phyloP scores from a whole-genome alignment of 2,797 vertebrate genomes.

The Coregonus suidteri region DNA sequence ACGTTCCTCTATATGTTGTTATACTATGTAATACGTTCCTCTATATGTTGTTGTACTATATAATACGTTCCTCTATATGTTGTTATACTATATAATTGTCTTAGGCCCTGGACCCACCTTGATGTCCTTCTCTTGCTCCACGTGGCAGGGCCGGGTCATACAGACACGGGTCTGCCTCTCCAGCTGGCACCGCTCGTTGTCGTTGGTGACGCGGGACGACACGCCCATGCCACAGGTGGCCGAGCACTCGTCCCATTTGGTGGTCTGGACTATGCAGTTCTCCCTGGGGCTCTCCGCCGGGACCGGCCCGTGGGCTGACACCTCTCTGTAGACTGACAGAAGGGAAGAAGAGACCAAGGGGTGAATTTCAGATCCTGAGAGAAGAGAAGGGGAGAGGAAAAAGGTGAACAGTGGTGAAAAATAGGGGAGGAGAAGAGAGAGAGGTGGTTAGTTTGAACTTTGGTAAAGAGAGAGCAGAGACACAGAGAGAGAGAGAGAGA shows the following conservation, averaged over 20 bases:
- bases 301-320: conserved; percentile 31
- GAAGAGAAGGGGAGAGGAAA: background rate
- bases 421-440: background rate
- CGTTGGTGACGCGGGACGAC: conserved; percentile 76
- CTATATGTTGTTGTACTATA: background rate
- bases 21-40: background rate
- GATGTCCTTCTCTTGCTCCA: conserved; percentile 56
- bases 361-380: conserved; percentile 48
- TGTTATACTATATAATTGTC: background rate
- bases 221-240: conserved; percentile 78
- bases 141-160: conserved; percentile 72
- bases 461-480: background rate
- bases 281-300: conserved; percentile 66
- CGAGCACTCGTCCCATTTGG: conserved; percentile 77
- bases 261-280: conserved; percentile 82
- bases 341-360: conserved; percentile 27
- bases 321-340: conserved; percentile 64
- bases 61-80: background rate
- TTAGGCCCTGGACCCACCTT: conserved; percentile 63
- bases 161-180: conserved; percentile 78
- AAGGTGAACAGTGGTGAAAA: background rate
- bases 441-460: background rate
- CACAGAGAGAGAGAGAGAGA: background rate
- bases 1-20: background rate
- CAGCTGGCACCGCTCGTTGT: conserved; percentile 76